These are phyloP conservation scores for Epistrophe eligans DNA, from an alignment of 2,888 invertebrate species.

Conservation along the genomic window DNA sequence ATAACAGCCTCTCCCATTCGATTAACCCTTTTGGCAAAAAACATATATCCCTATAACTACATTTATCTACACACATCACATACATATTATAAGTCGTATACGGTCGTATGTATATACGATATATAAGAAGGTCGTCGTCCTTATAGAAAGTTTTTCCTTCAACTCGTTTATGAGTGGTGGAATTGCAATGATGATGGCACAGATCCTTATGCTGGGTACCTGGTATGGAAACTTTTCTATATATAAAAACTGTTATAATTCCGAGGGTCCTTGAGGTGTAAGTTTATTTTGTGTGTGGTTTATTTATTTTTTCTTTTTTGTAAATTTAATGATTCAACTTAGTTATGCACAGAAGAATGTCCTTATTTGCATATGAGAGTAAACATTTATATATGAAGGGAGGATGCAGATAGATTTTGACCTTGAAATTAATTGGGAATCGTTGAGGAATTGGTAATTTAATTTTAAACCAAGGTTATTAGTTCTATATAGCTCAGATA, in stretches of 20 bases:
- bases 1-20: slow-evolving; percentile 53
- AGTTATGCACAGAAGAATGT: slow-evolving; percentile 26
- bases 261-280: slow-evolving; percentile 12
- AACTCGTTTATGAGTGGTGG: slow-evolving; percentile 13
- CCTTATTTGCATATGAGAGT: slow-evolving; percentile 9
- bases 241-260: slow-evolving; percentile 16
- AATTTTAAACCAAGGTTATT: slow-evolving; percentile 45
- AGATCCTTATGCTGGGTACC: slow-evolving; percentile 5
- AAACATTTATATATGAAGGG: not conserved
- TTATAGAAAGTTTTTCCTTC: slow-evolving; percentile 26
- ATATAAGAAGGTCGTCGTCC: slow-evolving; percentile 46
- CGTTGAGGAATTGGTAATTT: slow-evolving; percentile 42
- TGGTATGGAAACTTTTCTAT: not conserved
- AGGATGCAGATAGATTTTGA: not conserved
- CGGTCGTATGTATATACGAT: not conserved
- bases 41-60: not conserved
- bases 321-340: slow-evolving; percentile 28
- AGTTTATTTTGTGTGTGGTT: not conserved
- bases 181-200: slow-evolving; percentile 28
- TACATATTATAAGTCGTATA: not conserved
- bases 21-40: slow-evolving; percentile 45
- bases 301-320: not conserved
- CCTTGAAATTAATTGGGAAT: slow-evolving; percentile 62
- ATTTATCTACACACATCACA: not conserved
- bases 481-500: not conserved